Conservation (phyloP, 1,140 invertebrate genomes). For the Neuroterus valhalla region DNA sequence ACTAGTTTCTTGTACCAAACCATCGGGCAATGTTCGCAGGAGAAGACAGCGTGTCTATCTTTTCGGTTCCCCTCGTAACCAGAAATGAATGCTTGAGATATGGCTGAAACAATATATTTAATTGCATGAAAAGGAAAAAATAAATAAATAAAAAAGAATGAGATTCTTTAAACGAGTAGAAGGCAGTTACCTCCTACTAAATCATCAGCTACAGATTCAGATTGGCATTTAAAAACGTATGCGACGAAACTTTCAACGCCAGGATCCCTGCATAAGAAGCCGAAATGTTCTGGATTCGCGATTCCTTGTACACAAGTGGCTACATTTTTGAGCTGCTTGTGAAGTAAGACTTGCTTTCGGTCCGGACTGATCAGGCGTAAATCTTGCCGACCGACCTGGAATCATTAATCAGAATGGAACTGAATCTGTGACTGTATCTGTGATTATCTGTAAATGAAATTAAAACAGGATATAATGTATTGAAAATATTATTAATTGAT, state of each 20-base stretch:
- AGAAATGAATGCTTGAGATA: constrained; percentile 88
- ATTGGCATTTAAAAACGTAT: constrained; percentile 94
- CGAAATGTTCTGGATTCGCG: constrained; percentile 89
- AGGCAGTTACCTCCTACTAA: constrained; percentile 80
- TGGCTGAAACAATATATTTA: constrained; percentile 77
- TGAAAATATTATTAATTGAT: no score
- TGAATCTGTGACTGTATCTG: background rate
- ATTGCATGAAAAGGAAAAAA: background rate
- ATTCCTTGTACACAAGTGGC: constrained; percentile 92
- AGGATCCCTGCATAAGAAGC: constrained; percentile 90
- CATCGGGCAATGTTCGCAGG: constrained; percentile 94
- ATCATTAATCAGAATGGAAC: constrained; percentile 44
- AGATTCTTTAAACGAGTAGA: background rate
- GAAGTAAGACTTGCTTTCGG: constrained; percentile 90
- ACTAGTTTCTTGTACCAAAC: constrained; percentile 95
- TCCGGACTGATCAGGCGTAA: constrained; percentile 93
- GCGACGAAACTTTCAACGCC: constrained; percentile 83
- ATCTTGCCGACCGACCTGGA: constrained; percentile 89
- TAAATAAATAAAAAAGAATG: background rate
- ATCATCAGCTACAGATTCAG: constrained; percentile 85
- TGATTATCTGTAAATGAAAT: background rate
- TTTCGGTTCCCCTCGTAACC: constrained; percentile 76
- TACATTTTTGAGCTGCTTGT: constrained; percentile 91
- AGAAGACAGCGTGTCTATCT: constrained; percentile 75
- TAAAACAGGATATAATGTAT: constrained; percentile 19